These are phyloP conservation scores for Pseudomyrmex gracilis DNA, from an alignment of 1,140 invertebrate species.

Conservation along the genomic window DNA sequence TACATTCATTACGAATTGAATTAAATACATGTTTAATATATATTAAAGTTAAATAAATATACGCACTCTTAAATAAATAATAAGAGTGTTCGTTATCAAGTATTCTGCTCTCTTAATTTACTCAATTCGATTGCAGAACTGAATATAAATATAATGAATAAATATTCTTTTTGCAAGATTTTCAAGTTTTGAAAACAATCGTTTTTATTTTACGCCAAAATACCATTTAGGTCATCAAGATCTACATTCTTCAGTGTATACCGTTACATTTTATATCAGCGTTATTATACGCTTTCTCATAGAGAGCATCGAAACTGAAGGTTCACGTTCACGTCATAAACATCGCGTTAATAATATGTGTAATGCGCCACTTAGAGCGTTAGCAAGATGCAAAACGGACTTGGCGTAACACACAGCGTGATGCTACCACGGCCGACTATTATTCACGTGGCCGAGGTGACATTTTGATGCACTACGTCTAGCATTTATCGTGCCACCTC, in stretches of 20 bases:
- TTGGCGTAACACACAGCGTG: conserved; percentile 32
- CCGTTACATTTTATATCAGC: background rate
- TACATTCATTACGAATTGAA: background rate
- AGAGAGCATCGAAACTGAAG: conserved; percentile 19
- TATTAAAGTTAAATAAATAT: background rate
- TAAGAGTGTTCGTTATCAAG: background rate
- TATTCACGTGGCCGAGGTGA: conserved; percentile 25
- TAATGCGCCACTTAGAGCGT: conserved; percentile 24
- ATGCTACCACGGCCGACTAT: conserved; percentile 32
- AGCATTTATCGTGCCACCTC: conserved; percentile 40
- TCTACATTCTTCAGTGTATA: background rate
- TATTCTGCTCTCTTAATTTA: background rate
- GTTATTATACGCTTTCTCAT: conserved; percentile 13
- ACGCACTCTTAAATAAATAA: background rate
- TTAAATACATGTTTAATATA: background rate
- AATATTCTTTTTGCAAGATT: too few species aligned
- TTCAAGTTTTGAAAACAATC: too few species aligned
- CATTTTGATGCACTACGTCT: conserved; percentile 43
- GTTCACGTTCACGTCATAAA: conserved; percentile 32
- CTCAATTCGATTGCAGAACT: background rate
- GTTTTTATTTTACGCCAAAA: background rate
- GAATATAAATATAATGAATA: background rate
- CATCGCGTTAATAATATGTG: conserved; percentile 38
- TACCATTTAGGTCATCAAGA: background rate
- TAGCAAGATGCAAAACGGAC: conserved; percentile 53